Evolutionary conservation across 2,113 vertebrate species (phyloP), one percentile per base, ranked within the genome.

Genomic region (Mola mola): DNA sequence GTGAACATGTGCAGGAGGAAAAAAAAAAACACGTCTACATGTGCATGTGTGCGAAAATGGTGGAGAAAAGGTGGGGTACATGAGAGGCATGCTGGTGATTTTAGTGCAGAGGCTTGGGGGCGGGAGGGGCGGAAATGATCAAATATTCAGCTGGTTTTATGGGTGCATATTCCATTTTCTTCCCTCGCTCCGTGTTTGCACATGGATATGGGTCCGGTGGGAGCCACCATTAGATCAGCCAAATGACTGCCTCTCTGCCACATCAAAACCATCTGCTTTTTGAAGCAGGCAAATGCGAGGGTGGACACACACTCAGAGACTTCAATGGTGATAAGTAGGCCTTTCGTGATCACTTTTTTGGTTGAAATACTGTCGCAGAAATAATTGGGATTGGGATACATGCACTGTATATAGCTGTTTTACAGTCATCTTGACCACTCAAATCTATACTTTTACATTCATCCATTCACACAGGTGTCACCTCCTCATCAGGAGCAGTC

Each of bases 191-290:
- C 3, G 71, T 84, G 66, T 78, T 78, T 84, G 70, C 78, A 84
- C 78, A 81, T 47, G 72, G 50, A 87, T 84, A 83, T 66, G 66
- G 75, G 75, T 83, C 87, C 87, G 68, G n/a, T 51, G 81, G 85
- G 87, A 84, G 74, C 52, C 56, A 17, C 75, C 76, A 85, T 89
- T 87, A 89, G 67, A 84, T 76, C 57, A 58, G 80, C 79, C 87
- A 89, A 89, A 88, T 75, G 83, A 80, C 79, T 78, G 65, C 67
- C 58, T 78, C 82, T 79, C 72, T 64, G 72, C 80, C 87, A 85
- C 73, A 85, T 82, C 82, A 81, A 69, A 87, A 85, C 82, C 85
- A 78, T 85, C 77, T 87, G 82, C 47, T 84, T 85, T 80, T 78
- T 59, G 76, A 76, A 77, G 67, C 73, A 73, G 77, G 74, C 69